Evolutionary conservation across 1,140 invertebrate species (phyloP), one percentile per base, ranked within the genome.

Genomic region (Drosophila setifemur): DNA sequence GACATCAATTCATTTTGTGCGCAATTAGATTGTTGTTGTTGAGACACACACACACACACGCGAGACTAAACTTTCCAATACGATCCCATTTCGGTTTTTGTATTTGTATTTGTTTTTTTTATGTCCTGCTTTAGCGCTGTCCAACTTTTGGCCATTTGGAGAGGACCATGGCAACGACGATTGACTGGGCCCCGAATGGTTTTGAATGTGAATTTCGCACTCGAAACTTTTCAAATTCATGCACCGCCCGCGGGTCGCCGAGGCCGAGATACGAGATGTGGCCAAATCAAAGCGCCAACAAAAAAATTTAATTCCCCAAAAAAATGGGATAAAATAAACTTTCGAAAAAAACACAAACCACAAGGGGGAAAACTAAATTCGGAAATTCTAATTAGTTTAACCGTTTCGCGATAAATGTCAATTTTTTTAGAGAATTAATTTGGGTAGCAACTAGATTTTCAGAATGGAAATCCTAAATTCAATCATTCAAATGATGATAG

Each of bases 1-100:
- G 81, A 86, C 81, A 86, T 86, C 81, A 86, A 86, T 86, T 86
- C 72, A 86, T 76, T 86, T 86, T 75, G 81, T 73, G 45, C 57
- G 72, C 81, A 86, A 86, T 86, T 86, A 76, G 76, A 86, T 75
- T 86, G 70, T 81, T 76, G 49, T 73, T 86, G 57, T 53, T 47
- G 40, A 48, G 49, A 35, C 33, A 26, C 44, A 49, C 33, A 54
- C 58, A 48, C 48, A 57, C 43, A 52, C 39, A 72, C 31, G 29
- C 37, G 16, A 42, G 57, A 39, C 48, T 43, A 21, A 82, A 79
- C 50, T 79, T 74, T 72, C 33, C 39, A 68, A 63, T 72, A 67
- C 47, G 33, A 54, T 35, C 54, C 28, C 8, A 48, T 42, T 45
- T 64, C n/a, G n/a, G n/a, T n/a, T n/a, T n/a, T n/a, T n/a, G n/a